Base-by-base conservation (phyloP, 2,113 vertebrate species). In the Leucosticte australis region DNA sequence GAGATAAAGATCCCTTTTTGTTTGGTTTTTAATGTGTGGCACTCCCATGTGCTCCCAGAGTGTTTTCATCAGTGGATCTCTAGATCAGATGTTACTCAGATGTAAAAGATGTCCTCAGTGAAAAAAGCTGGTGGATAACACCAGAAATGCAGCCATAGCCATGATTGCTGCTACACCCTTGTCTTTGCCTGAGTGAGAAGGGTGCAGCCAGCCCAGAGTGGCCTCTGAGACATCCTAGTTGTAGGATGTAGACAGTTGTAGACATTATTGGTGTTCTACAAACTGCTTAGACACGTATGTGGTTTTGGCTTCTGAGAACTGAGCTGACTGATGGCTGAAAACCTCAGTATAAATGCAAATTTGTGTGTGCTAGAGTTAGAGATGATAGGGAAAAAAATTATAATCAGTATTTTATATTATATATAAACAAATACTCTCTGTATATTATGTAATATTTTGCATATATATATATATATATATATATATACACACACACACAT, bases 251-350 rank as follows among this genome's bases (percentile, higher is more conserved):
- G n/a, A n/a, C n/a, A 53, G 37, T 46, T 95, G 85, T 46, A 73
- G 28, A 39, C 0, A 1, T 53, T 19, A 19, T 17, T 46, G 46
- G 4, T 70, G 49, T 49, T 80, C 88, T 79, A 69, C 50, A 88
- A 73, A 80, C 23, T 74, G 75, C 63, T 83, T 74, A 42, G 31
- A 62, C 0, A 4, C 6, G 7, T 13, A 37, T 42, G 71, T 0
- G 75, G 83, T 90, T 96, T 96, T 74, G 67, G 39, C 42, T 97
- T 93, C 95, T 74, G 90, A 90, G 90, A 96, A 92, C 2, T 86
- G 39, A 67, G 75, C 69, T 90, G 50, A 85, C 33, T 15, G n/a
- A 71, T 15, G 37, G 74, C 56, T 78, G 53, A 88, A 93, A 88
- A 73, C 60, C 75, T 89, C 53, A 77, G 59, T 37, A 69, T 33